Conservation (phyloP, 2,797 vertebrate genomes). For the Halcyon smyrnensis region DNA sequence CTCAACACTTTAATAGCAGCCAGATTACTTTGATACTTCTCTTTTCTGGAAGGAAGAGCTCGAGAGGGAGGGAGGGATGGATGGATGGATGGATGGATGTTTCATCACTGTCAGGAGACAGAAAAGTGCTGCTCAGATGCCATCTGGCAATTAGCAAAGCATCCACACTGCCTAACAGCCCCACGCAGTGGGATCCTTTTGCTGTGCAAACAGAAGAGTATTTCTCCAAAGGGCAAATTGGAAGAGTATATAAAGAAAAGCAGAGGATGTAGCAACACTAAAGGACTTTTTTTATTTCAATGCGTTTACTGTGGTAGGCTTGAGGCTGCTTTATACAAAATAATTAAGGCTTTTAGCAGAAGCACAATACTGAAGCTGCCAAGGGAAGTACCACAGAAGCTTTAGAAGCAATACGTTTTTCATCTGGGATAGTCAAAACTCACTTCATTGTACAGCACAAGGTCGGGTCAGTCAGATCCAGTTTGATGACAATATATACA, state of each 20-base stretch:
- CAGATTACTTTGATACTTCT: background rate
- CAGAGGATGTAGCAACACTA: background rate
- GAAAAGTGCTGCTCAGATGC: background rate
- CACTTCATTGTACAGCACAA: background rate
- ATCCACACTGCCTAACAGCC: background rate
- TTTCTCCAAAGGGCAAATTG: background rate
- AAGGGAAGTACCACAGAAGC: background rate
- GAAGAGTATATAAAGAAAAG: background rate
- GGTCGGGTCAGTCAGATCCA: background rate
- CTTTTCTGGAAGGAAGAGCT: background rate
- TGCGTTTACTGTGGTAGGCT: background rate
- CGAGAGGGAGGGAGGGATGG: background rate
- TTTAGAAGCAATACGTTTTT: background rate
- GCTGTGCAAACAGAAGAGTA: background rate
- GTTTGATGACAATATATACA: background rate
- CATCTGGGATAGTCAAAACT: background rate
- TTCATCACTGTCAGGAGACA: background rate
- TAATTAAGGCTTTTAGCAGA: background rate
- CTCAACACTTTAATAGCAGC: background rate
- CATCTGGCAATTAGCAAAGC: background rate
- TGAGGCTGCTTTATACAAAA: constrained; percentile 2
- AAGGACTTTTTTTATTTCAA: background rate
- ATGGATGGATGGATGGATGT: background rate
- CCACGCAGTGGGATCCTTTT: background rate
- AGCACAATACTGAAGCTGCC: background rate